Evolutionary conservation across 1,140 invertebrate genomes (phyloP), one percentile per base, ranked within the genome.

Genomic region (Riptortus pedestris): DNA sequence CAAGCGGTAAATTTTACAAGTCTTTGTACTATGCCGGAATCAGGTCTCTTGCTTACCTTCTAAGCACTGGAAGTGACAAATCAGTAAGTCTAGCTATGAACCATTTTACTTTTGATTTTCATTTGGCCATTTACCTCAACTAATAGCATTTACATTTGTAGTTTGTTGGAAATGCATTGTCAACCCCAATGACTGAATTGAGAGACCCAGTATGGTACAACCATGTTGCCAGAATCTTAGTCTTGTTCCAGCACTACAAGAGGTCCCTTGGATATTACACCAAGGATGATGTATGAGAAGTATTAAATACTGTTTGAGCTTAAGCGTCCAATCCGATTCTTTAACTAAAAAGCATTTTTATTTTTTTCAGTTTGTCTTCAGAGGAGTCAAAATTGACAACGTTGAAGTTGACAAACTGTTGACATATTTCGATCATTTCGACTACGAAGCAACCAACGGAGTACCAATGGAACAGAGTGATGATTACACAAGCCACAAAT

Each of bases 391-490:
- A 66, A 78, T 89, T 63, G 79, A 83, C 64, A 79, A 79, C 33
- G 77, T 88, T 3, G 70, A 74, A 2, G 77, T 85, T 2, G 82
- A 60, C 64, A 60, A 65, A 24, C 43, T 65, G 2, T 9, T 48
- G 12, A 65, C 64, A 1, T 65, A 60, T 45, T 65, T 65, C 45
- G 64, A 65, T 47, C 60, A 20, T 24, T 65, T 27, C 33, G 45
- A 60, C 14, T 65, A 60, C 47, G 45, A 60, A 58, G 38, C 60
- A 26, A 60, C 57, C 2, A 60, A 65, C 27, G 58, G 20, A 2
- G 27, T 65, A 52, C 75, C 85, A 31, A 83, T 81, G 67, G 81
- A 86, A 69, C 68, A 85, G 18, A 80, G 85, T 65, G 79, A 86
- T 29, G 83, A 78, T 69, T 85, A 86, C 68, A 81, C 81, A 58